phyloP scores from a whole-genome alignment of 2,113 vertebrate genomes.

The Megalops atlanticus region DNA sequence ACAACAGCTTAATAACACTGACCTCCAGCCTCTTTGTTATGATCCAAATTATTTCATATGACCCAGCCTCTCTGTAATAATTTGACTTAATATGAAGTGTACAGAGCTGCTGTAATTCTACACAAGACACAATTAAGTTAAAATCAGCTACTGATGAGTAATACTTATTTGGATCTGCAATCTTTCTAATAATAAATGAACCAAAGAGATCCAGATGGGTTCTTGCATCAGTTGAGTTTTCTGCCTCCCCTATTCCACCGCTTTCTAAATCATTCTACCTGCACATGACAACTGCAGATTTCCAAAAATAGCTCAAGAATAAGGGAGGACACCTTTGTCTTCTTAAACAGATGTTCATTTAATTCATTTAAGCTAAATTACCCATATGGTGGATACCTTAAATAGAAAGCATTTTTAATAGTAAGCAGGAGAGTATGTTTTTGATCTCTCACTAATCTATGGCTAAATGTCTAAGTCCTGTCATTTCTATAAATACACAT shows the following conservation, averaged over 20 bases:
- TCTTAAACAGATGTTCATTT: not conserved
- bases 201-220: too few relatives aligned
- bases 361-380: not conserved
- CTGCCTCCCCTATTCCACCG: not conserved
- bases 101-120: not conserved
- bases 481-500: not conserved
- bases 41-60: too few relatives aligned
- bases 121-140: not conserved
- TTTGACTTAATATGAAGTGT: not conserved
- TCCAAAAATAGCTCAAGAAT: not conserved
- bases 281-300: not conserved
- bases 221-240: too few relatives aligned
- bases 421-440: not conserved
- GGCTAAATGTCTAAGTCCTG: not conserved
- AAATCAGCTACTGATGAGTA: not conserved
- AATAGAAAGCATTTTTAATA: not conserved
- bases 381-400: not conserved
- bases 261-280: not conserved
- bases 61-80: too few relatives aligned
- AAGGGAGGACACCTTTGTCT: not conserved
- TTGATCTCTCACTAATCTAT: not conserved
- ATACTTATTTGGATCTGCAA: too few relatives aligned
- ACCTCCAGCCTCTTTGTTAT: too few relatives aligned
- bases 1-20: too few relatives aligned
- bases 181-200: too few relatives aligned